Evolutionary conservation across 2,888 invertebrate genomes (phyloP).

Genomic region (Drosophila quinaria): DNA sequence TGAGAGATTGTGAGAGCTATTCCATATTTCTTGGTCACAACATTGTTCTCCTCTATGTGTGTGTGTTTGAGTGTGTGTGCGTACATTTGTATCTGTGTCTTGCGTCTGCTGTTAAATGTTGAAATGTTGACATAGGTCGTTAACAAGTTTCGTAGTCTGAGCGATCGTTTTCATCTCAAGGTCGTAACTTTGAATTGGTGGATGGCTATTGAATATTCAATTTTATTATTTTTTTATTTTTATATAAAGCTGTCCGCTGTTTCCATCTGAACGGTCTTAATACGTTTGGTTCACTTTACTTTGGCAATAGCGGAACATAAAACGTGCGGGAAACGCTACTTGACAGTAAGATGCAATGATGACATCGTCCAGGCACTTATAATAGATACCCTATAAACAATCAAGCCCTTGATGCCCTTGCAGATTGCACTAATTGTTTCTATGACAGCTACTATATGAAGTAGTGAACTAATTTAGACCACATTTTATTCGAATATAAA

Average conservation of each 20-base stretch:
- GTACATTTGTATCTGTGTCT: slow-evolving; percentile 7
- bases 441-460: too few relatives aligned
- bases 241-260: slow-evolving; percentile 10
- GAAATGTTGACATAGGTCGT: slow-evolving; percentile 69
- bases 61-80: not conserved
- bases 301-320: too few relatives aligned
- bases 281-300: too few relatives aligned
- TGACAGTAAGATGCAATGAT: too few relatives aligned
- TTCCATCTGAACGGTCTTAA: not conserved
- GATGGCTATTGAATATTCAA: not conserved
- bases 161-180: slow-evolving; percentile 23
- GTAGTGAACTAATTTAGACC: too few relatives aligned
- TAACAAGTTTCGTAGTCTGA: slow-evolving; percentile 37
- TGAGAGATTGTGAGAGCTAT: slow-evolving; percentile 5
- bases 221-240: slow-evolving; percentile 11
- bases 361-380: too few relatives aligned
- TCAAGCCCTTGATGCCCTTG: too few relatives aligned
- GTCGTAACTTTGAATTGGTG: slow-evolving; percentile 12
- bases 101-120: slow-evolving; percentile 36
- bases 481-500: too few relatives aligned
- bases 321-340: too few relatives aligned
- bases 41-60: not conserved
- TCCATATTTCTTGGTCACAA: not conserved
- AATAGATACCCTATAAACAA: too few relatives aligned
- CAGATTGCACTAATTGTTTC: too few relatives aligned